Conservation (phyloP, 2,888 invertebrate genomes). For the Glyphotaelius pellucidus region DNA sequence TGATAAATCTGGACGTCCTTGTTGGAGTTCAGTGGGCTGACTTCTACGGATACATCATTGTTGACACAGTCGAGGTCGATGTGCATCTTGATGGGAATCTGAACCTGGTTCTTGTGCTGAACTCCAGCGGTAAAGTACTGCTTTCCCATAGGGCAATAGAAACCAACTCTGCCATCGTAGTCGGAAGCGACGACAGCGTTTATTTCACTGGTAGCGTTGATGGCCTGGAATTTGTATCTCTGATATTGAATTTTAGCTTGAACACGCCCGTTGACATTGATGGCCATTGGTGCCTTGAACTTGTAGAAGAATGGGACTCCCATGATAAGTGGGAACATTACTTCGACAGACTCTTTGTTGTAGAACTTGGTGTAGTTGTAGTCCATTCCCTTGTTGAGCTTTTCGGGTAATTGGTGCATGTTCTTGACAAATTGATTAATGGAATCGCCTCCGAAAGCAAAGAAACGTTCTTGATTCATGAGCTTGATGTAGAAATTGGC, state of each 20-base stretch:
- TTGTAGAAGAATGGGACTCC: conserved; percentile 78
- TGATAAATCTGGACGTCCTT: conserved; percentile 77
- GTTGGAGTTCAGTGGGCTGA: conserved; percentile 68
- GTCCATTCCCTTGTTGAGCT: conserved; percentile 70
- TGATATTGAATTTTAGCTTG: conserved; percentile 72
- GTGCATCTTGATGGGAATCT: conserved; percentile 77
- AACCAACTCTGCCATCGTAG: conserved; percentile 80
- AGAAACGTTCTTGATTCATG: conserved; percentile 69
- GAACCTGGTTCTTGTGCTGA: conserved; percentile 78
- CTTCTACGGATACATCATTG: conserved; percentile 72
- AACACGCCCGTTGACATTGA: conserved; percentile 72
- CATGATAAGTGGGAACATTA: conserved; percentile 78
- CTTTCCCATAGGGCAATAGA: conserved; percentile 80
- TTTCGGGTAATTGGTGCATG: conserved; percentile 68
- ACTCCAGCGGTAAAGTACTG: conserved; percentile 80
- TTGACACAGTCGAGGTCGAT: conserved; percentile 75
- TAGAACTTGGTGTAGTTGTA: conserved; percentile 74
- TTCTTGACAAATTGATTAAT: conserved; percentile 70
- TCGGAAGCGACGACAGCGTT: conserved; percentile 77
- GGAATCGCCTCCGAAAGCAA: conserved; percentile 73
- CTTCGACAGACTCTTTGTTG: conserved; percentile 72
- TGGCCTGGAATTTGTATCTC: conserved; percentile 68
- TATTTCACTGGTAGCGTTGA: conserved; percentile 72
- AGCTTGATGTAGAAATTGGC: conserved; percentile 70
- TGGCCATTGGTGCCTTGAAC: conserved; percentile 72